Evolutionary conservation across 2,888 invertebrate species (phyloP).

Genomic region (Halictus quadricinctus): DNA sequence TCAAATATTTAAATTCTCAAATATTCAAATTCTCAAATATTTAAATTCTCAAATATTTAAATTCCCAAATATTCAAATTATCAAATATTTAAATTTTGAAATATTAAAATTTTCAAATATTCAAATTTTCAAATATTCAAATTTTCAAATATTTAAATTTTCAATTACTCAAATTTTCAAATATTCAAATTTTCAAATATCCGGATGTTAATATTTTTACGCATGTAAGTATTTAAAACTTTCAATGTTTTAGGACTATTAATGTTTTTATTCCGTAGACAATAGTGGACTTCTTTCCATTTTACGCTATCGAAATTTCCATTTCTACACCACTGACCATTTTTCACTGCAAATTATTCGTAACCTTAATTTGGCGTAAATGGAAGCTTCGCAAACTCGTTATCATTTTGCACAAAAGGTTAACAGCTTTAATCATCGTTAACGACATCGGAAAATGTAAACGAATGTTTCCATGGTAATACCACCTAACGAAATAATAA

Average conservation of each 20-base stretch:
- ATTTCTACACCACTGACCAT: not conserved
- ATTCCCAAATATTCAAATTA: too few relatives aligned
- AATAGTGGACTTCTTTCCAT: not conserved
- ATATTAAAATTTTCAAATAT: too few relatives aligned
- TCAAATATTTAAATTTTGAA: too few relatives aligned
- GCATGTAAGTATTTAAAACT: too few relatives aligned
- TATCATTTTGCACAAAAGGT: constrained; percentile 3
- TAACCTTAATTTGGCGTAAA: not conserved
- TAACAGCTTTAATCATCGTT: not conserved
- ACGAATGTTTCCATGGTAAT: not conserved
- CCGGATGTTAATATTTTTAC: too few relatives aligned
- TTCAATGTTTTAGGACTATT: not conserved
- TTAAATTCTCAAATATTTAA: too few relatives aligned
- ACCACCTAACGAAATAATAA: not conserved
- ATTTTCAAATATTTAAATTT: too few relatives aligned
- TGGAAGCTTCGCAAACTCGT: not conserved
- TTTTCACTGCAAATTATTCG: not conserved
- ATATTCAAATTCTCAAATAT: not conserved
- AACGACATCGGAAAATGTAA: not conserved
- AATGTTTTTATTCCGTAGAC: not conserved
- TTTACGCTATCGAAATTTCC: not conserved
- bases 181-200: too few relatives aligned
- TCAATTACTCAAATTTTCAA: too few relatives aligned
- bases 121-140: too few relatives aligned
- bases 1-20: not conserved